Percentiles rank a stretch among this genome's conserved stretches.
Evolutionary conservation across 2,797 vertebrate species (phyloP).

Genomic region (Gambusia yucatana): DNA sequence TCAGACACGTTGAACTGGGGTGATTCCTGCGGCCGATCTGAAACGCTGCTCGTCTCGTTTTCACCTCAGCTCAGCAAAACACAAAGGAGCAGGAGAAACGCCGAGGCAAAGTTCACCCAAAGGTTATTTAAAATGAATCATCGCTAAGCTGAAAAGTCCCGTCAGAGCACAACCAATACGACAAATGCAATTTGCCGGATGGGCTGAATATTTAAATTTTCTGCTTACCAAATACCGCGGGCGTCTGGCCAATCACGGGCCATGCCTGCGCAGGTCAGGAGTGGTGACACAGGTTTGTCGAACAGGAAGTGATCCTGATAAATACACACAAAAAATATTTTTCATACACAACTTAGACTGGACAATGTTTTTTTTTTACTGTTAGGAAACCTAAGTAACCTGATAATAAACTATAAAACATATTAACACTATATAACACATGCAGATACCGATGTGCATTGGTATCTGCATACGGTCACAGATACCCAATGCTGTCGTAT

Average conservation of each 20-base stretch:
- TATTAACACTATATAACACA: not conserved
- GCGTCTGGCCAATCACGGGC: slow-evolving; percentile 98
- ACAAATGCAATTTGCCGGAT: not conserved
- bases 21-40: slow-evolving; percentile 50
- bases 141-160: not conserved
- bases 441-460: too few species aligned
- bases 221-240: slow-evolving; percentile 92
- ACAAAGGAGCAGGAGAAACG: not conserved
- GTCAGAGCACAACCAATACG: not conserved
- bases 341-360: not conserved
- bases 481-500: not conserved
- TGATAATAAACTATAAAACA: not conserved
- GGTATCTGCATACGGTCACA: too few species aligned
- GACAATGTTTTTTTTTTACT: too few species aligned
- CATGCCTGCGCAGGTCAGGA: slow-evolving; percentile 95
- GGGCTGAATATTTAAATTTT: not conserved
- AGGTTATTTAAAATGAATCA: not conserved
- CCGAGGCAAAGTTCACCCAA: not conserved
- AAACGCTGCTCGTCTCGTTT: slow-evolving; percentile 16
- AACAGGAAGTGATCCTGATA: slow-evolving; percentile 95
- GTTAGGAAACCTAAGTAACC: not conserved
- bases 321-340: slow-evolving; percentile 23
- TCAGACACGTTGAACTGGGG: slow-evolving; percentile 15
- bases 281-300: slow-evolving; percentile 94
- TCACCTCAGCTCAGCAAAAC: not conserved